These are phyloP conservation scores for Potorous gilbertii DNA, from an alignment of 2,797 vertebrate genomes.

Conservation along the genomic window DNA sequence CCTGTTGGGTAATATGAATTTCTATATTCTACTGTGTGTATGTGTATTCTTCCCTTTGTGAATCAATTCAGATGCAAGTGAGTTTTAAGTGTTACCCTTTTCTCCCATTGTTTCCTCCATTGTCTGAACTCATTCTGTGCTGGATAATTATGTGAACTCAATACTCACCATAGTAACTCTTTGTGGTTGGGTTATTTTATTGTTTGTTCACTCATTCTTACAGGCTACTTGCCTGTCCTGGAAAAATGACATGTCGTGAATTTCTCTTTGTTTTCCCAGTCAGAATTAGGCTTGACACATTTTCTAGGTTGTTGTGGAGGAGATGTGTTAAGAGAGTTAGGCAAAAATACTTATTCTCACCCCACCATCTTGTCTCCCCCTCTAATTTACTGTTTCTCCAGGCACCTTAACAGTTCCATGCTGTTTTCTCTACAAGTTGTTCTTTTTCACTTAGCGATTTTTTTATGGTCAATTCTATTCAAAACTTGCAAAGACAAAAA, in stretches of 20 bases:
- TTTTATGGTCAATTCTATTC: neutral
- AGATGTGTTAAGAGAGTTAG: neutral
- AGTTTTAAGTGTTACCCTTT: neutral
- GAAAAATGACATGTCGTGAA: neutral
- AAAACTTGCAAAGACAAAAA: neutral
- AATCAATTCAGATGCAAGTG: neutral
- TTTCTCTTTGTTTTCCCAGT: neutral
- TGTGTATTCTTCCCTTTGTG: neutral
- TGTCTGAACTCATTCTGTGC: neutral
- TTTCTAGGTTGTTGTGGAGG: neutral
- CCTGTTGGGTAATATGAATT: neutral
- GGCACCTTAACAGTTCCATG: neutral
- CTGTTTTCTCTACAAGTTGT: neutral
- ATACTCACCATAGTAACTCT: neutral
- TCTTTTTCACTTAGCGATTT: neutral
- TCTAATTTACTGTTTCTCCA: neutral
- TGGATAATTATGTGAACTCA: neutral
- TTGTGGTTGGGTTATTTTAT: neutral
- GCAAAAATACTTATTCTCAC: neutral
- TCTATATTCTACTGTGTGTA: neutral
- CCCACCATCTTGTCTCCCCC: neutral
- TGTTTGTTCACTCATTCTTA: neutral
- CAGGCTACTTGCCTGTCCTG: neutral
- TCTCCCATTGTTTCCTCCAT: neutral
- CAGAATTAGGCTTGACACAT: neutral